These are phyloP conservation scores for Jaculus jaculus DNA, from an alignment of 2,113 vertebrate species.

Conservation along the genomic window DNA sequence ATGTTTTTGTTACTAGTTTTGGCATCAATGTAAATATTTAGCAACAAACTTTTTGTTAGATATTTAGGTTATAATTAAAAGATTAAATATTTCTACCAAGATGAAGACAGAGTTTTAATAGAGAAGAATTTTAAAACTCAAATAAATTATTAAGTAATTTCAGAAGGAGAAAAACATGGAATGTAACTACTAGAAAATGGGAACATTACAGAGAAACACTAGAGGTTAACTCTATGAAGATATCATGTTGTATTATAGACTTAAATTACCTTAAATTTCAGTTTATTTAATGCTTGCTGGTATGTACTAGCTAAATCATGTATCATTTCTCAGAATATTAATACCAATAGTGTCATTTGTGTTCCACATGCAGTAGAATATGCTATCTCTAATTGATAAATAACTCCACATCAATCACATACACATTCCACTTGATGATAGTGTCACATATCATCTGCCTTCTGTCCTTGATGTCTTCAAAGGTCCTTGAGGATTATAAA, in stretches of 20 bases:
- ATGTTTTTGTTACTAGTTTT: constrained; percentile 72
- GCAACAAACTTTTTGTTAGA: constrained; percentile 77
- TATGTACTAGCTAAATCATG: constrained; percentile 25
- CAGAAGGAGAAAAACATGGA: not conserved
- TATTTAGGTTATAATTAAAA: constrained; percentile 80
- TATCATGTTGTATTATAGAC: not conserved
- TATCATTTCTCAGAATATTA: constrained; percentile 61
- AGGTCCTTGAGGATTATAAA: constrained; percentile 55
- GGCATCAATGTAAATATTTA: constrained; percentile 82
- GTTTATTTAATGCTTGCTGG: constrained; percentile 58
- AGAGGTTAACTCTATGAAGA: constrained; percentile 34
- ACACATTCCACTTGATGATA: constrained; percentile 38
- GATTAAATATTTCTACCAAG: constrained; percentile 62
- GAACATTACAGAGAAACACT: constrained; percentile 49
- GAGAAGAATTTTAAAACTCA: constrained; percentile 57
- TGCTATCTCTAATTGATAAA: constrained; percentile 50
- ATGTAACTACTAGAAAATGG: not conserved
- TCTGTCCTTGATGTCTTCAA: constrained; percentile 42
- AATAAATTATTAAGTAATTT: constrained; percentile 42
- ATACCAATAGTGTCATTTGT: constrained; percentile 52
- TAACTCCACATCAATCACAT: constrained; percentile 57
- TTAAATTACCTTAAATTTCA: constrained; percentile 60
- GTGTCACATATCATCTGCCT: constrained; percentile 52
- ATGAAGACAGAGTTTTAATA: constrained; percentile 71
- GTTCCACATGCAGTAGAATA: constrained; percentile 24